Conservation (phyloP, 2,797 vertebrate species). For the Cheirogaleus major region DNA sequence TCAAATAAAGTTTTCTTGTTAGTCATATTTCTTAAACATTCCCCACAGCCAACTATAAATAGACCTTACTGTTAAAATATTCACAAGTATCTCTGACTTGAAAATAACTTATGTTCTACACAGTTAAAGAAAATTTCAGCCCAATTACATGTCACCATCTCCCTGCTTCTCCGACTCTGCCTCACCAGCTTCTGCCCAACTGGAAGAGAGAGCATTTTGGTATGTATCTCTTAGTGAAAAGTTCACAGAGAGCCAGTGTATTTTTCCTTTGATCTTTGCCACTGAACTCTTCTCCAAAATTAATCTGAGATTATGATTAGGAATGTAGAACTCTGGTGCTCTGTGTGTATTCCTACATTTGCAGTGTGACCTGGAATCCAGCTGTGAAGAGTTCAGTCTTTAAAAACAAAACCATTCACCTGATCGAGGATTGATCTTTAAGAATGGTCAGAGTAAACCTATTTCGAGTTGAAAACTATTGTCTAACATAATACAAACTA, state of each 20-base stretch:
- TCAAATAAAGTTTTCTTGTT: slow-evolving; percentile 32
- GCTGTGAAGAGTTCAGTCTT: not conserved
- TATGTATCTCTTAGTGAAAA: not conserved
- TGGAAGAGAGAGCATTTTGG: not conserved
- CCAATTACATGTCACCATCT: not conserved
- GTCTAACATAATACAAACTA: not conserved
- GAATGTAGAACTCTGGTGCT: not conserved
- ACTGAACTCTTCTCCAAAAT: slow-evolving; percentile 10
- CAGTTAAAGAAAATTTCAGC: not conserved
- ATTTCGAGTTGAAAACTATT: slow-evolving; percentile 5
- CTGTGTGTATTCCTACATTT: not conserved
- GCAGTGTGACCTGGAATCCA: not conserved
- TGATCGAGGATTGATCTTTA: not conserved
- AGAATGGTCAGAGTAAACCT: not conserved
- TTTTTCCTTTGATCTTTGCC: not conserved
- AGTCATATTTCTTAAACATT: slow-evolving; percentile 28
- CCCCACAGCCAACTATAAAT: not conserved
- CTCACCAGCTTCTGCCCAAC: not conserved
- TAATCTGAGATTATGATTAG: not conserved
- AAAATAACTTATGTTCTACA: slow-evolving; percentile 30
- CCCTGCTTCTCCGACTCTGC: not conserved
- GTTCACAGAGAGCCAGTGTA: not conserved
- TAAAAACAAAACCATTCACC: slow-evolving; percentile 12
- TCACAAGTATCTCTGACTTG: slow-evolving; percentile 8
- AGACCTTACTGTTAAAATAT: slow-evolving; percentile 25